These are phyloP conservation scores for Chloroclysta siterata DNA, from an alignment of 2,888 invertebrate species.

Conservation along the genomic window DNA sequence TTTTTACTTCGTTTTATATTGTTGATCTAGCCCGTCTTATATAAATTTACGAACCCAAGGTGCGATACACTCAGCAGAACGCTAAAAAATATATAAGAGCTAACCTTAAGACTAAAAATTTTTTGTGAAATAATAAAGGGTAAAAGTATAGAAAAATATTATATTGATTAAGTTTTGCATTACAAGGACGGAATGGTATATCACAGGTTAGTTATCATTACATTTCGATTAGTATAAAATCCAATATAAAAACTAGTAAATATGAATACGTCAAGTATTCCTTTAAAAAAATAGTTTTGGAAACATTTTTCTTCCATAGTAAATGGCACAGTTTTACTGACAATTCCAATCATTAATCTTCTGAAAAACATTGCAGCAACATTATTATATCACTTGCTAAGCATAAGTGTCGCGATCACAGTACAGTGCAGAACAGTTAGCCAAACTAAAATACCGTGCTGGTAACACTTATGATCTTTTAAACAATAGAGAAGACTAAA, in stretches of 20 bases:
- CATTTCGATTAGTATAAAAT: slow-evolving; percentile 55
- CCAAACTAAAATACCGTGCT: slow-evolving; percentile 10
- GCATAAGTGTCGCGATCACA: slow-evolving; percentile 10
- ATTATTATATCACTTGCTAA: not conserved
- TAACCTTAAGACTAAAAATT: too few relatives aligned
- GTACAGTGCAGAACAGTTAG: not conserved
- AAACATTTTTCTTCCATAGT: slow-evolving; percentile 24
- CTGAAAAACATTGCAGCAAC: not conserved
- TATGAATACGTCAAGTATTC: slow-evolving; percentile 30
- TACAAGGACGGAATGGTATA: slow-evolving; percentile 75
- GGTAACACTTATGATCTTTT: slow-evolving; percentile 14
- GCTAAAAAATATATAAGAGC: too few relatives aligned
- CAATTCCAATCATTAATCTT: slow-evolving; percentile 24
- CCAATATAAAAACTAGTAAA: slow-evolving; percentile 30
- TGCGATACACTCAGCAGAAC: too few relatives aligned
- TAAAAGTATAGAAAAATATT: slow-evolving; percentile 44
- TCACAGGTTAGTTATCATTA: slow-evolving; percentile 81
- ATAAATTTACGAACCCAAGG: too few relatives aligned
- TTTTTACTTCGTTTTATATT: not conserved
- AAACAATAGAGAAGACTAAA: not conserved
- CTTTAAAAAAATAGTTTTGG: slow-evolving; percentile 16
- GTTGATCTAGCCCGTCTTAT: not conserved
- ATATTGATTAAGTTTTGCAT: slow-evolving; percentile 48
- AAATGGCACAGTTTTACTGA: slow-evolving; percentile 39
- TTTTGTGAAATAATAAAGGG: not conserved